A percentile compares a stretch with the other conserved stretches of the same genome.
Conservation (phyloP, 2,113 vertebrate species). For the Otus sunia region DNA sequence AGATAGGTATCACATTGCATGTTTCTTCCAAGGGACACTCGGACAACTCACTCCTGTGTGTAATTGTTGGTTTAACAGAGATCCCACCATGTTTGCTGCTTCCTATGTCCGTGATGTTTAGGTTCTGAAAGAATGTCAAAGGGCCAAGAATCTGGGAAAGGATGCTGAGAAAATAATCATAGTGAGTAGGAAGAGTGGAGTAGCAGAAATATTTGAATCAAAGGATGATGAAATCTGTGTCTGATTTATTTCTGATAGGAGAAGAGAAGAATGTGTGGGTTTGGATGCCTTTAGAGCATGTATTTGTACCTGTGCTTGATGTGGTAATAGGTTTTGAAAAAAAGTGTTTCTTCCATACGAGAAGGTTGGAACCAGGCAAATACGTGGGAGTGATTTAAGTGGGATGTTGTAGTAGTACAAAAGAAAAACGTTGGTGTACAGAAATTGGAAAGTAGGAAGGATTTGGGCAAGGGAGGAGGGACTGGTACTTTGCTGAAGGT, state of each 20-base stretch:
- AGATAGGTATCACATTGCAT: neutral
- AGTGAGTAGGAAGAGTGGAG: neutral
- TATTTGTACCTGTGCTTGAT: neutral
- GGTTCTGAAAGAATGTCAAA: neutral
- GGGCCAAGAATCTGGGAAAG: neutral
- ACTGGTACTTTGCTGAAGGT: neutral
- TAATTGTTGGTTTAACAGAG: neutral
- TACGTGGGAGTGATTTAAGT: neutral
- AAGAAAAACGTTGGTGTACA: neutral
- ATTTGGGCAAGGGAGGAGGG: neutral
- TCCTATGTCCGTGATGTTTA: neutral
- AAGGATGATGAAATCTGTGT: neutral
- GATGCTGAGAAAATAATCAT: neutral
- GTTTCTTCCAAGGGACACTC: neutral
- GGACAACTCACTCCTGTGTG: neutral
- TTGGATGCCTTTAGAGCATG: neutral
- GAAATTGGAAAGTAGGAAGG: neutral
- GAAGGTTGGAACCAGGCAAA: neutral
- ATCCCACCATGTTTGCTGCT: neutral
- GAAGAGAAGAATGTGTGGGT: neutral
- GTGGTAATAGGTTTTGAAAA: neutral
- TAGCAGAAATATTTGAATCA: neutral
- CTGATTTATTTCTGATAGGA: neutral
- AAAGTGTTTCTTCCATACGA: neutral
- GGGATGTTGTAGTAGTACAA: neutral